Conservation (phyloP, 2,113 vertebrate genomes). For the Empidonax alnorum region DNA sequence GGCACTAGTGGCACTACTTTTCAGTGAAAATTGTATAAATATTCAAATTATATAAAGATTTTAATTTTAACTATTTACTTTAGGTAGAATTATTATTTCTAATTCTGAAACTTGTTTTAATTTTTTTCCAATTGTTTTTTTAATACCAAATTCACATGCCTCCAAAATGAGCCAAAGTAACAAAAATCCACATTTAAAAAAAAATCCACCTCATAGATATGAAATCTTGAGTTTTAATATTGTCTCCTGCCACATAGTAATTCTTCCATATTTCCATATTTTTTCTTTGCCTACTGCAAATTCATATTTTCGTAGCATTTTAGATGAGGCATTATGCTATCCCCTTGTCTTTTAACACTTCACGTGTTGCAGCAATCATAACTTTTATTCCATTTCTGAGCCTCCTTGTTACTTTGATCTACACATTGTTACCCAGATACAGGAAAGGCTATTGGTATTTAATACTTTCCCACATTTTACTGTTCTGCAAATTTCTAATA, state of each 20-base stretch:
- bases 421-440: not conserved
- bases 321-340: not conserved
- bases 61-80: not conserved
- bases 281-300: not conserved
- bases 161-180: not conserved
- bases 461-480: not conserved
- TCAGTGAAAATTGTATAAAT: not conserved
- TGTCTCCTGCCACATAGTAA: not conserved
- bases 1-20: not conserved
- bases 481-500: not conserved
- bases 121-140: not conserved
- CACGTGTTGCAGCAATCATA: not conserved
- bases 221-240: not conserved
- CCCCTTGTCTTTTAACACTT: not conserved
- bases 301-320: not conserved
- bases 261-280: not conserved
- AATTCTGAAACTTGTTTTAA: not conserved
- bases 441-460: not conserved
- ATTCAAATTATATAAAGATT: not conserved
- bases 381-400: not conserved
- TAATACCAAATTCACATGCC: rapidly evolving
- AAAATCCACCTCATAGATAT: not conserved
- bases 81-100: not conserved
- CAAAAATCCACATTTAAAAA: not conserved
- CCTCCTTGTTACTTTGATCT: not conserved